Conservation (phyloP, 2,113 vertebrate species). For the Colaptes auratus region DNA sequence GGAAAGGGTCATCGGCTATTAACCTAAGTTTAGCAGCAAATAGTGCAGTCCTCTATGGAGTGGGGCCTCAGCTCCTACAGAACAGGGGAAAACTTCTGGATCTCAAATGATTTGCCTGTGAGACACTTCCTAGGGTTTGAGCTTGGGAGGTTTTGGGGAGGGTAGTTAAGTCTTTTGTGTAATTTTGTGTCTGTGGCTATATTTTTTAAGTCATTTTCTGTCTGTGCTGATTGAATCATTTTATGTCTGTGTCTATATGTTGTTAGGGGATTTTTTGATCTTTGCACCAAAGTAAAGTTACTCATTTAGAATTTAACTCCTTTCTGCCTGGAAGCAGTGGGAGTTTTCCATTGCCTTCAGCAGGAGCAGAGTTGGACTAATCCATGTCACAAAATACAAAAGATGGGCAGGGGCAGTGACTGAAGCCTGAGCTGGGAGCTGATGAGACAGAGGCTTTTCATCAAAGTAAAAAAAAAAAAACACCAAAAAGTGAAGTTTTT, state of each 20-base stretch:
- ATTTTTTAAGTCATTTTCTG: no score
- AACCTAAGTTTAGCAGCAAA: slow-evolving; percentile 75
- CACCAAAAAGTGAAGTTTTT: neutral
- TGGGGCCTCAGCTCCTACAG: neutral
- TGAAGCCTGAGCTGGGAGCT: neutral
- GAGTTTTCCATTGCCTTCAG: neutral
- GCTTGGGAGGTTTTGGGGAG: neutral
- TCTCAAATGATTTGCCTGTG: neutral
- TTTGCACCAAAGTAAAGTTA: neutral
- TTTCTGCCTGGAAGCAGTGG: neutral
- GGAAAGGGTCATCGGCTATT: slow-evolving; percentile 77
- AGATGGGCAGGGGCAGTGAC: neutral
- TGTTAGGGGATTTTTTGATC: neutral
- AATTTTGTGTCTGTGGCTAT: neutral
- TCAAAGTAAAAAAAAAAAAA: neutral
- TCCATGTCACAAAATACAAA: neutral
- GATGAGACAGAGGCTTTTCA: neutral
- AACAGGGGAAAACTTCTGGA: neutral
- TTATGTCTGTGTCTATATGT: accelerated
- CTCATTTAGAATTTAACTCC: neutral
- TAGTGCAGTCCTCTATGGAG: neutral
- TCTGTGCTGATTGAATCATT: neutral
- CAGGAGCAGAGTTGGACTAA: neutral
- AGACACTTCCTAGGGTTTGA: neutral
- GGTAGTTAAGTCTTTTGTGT: accelerated